These are phyloP conservation scores for Eupeodes luniger DNA, from an alignment of 2,888 invertebrate species.

Conservation along the genomic window DNA sequence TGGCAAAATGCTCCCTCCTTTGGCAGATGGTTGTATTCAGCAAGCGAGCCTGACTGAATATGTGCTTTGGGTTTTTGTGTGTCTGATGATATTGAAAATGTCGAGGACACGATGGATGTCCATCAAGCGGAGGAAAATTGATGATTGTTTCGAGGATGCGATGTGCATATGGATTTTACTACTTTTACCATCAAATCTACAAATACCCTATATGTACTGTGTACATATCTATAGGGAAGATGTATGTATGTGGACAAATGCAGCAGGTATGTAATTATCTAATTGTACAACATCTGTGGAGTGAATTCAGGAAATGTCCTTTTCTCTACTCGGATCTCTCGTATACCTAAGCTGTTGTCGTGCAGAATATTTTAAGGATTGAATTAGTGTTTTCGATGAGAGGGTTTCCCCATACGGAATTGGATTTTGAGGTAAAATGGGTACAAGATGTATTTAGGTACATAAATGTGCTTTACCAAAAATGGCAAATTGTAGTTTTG, in stretches of 20 bases:
- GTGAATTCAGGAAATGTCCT: constrained; percentile 51
- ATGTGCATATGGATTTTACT: constrained; percentile 69
- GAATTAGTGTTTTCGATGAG: constrained; percentile 18
- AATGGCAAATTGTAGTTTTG: neutral
- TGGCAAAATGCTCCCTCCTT: constrained; percentile 61
- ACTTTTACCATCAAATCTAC: constrained; percentile 1
- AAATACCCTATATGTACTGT: neutral
- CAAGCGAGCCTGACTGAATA: constrained; percentile 22
- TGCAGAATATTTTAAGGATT: constrained; percentile 42
- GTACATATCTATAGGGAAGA: neutral
- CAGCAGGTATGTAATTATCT: constrained; percentile 64
- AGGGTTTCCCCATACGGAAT: neutral
- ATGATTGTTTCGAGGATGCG: constrained; percentile 71
- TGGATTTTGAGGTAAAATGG: constrained; percentile 6
- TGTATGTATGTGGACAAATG: neutral
- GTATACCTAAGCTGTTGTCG: neutral
- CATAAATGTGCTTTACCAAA: neutral
- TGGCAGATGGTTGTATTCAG: constrained; percentile 52
- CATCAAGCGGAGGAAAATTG: constrained; percentile 69
- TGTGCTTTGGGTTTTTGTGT: constrained; percentile 42
- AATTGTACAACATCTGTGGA: constrained; percentile 66
- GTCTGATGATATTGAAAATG: constrained; percentile 68
- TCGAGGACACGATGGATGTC: constrained; percentile 72
- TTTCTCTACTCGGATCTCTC: neutral
- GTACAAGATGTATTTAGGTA: neutral